phyloP scores from a whole-genome alignment of 1,140 invertebrate species.

The Bombus superbus region DNA sequence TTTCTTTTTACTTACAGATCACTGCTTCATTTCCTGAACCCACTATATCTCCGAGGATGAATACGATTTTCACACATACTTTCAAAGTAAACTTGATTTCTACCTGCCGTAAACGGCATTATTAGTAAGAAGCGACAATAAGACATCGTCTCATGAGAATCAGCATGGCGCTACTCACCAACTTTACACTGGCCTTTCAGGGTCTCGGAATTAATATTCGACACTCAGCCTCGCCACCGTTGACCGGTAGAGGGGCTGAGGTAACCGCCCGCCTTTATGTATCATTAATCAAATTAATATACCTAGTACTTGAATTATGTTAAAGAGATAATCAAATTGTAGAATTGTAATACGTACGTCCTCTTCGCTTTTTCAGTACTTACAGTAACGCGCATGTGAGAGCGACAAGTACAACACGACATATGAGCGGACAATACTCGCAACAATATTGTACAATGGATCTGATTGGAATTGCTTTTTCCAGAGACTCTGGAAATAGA shows the following conservation, averaged over 20 bases:
- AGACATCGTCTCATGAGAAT: conserved; percentile 70
- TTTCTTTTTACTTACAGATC: conserved; percentile 77
- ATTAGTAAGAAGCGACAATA: conserved; percentile 72
- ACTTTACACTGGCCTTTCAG: conserved; percentile 74
- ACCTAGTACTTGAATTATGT: conserved; percentile 79
- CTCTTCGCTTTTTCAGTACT: conserved; percentile 79
- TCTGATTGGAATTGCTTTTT: conserved; percentile 83
- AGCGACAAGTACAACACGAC: conserved; percentile 81
- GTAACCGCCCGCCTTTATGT: conserved; percentile 57
- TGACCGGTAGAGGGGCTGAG: conserved; percentile 69
- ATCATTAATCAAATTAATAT: conserved; percentile 74
- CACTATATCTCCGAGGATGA: conserved; percentile 68
- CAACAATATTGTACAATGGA: conserved; percentile 82
- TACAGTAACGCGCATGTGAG: conserved; percentile 82
- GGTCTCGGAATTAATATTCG: conserved; percentile 71
- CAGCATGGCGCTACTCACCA: conserved; percentile 80
- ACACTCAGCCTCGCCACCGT: conserved; percentile 69
- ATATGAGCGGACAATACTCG: conserved; percentile 82
- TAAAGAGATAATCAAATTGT: conserved; percentile 73
- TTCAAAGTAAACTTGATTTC: conserved; percentile 75
- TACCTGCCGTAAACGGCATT: conserved; percentile 72
- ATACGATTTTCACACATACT: conserved; percentile 76
- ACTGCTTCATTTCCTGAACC: conserved; percentile 74
- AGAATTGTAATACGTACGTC: conserved; percentile 81
- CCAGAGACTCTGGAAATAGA: conserved; percentile 83